Base-by-base conservation (phyloP, 2,113 vertebrate genomes). In the Gasterosteus aculeatus region DNA sequence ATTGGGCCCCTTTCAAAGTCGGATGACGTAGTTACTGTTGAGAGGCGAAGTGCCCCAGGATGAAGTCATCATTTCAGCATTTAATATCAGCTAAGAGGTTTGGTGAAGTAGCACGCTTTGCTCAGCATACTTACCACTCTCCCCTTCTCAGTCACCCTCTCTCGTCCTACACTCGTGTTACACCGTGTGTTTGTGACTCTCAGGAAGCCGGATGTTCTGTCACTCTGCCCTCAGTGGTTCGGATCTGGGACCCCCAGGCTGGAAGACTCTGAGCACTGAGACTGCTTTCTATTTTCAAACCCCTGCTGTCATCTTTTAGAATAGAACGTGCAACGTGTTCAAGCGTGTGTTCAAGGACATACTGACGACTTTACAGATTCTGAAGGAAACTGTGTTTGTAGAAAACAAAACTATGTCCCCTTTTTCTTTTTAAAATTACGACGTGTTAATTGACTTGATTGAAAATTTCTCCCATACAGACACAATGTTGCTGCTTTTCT, bases 11-110 rank as follows among this genome's bases (percentile, higher is more conserved):
- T 54, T 77, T 69, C 71, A 69, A 81, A 61, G 42, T 69, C 19
- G 65, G 80, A 72, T 91, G 89, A 91, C 81, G 90, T 77, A 44
- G 85, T 83, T 75, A 33, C 39, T 70, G 78, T 78, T 78, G 72
- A 85, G 75, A 80, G 65, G 78, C 57, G 69, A 79, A 85, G 76
- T 77, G 81, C 76, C 63, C 7, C 6, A 9, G 72, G 83, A 87
- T 89, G 88, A 90, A 78, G 85, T 92, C 85, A 90, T 85, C 63
- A 10, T 47, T 42, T 29, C 49, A 73, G 80, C 85, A 82, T 90
- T 80, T 86, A 87, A 90, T 88, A 85, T 87, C 41, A 78, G 82
- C 85, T 82, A 86, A 92, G 87, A 86, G 85, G 81, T 76, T 85
- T 49, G 42, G 72, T 15, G 22, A 33, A 22, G 44, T 29, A 59